These are phyloP conservation scores for Ophiodon elongatus DNA, from an alignment of 2,113 vertebrate species.

Conservation along the genomic window DNA sequence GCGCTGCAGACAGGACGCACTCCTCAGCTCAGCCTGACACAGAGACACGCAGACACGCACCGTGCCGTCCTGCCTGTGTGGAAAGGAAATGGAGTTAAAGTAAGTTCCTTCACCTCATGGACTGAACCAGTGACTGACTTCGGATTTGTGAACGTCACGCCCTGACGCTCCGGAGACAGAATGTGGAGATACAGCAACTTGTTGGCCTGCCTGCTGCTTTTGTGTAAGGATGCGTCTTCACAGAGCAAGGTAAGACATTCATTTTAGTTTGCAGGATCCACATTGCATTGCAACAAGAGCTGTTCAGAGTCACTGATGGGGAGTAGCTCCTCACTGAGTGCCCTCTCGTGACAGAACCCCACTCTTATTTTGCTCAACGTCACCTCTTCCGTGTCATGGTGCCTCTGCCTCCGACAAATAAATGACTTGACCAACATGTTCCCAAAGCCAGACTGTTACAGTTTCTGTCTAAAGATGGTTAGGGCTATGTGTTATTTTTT, in stretches of 20 bases:
- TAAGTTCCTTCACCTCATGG: slow-evolving; percentile 36
- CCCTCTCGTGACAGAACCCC: background rate
- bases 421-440: slow-evolving; percentile 14
- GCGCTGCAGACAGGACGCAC: too few relatives aligned
- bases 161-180: slow-evolving; percentile 31
- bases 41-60: slow-evolving; percentile 1
- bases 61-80: slow-evolving; percentile 2
- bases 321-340: background rate
- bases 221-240: slow-evolving; percentile 71
- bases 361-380: background rate
- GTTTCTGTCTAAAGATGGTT: slow-evolving; percentile 52
- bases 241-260: slow-evolving; percentile 80
- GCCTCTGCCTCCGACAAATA: slow-evolving; percentile 51
- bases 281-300: background rate
- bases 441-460: slow-evolving; percentile 10
- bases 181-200: slow-evolving; percentile 82
- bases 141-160: slow-evolving; percentile 32
- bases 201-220: slow-evolving; percentile 74
- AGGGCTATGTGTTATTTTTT: slow-evolving; percentile 28
- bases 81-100: slow-evolving; percentile 58
- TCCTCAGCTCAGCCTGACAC: too few relatives aligned
- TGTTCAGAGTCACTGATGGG: background rate
- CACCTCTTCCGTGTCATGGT: slow-evolving; percentile 9
- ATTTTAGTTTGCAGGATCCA: background rate
- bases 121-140: slow-evolving; percentile 18